Conservation (phyloP, 2,113 vertebrate species). For the Ceyx melanurus region DNA sequence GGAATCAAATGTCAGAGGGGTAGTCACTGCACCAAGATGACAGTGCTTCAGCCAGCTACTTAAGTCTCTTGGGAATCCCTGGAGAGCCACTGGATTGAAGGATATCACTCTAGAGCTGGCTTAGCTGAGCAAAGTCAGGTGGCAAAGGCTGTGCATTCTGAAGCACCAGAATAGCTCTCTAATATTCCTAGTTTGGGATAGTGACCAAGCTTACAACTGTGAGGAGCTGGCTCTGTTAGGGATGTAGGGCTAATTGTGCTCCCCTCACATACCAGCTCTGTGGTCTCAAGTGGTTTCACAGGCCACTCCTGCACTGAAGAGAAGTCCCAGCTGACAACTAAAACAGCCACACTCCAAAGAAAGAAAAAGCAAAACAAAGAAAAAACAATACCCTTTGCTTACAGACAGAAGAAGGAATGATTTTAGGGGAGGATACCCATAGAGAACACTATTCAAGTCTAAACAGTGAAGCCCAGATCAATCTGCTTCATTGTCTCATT, state of each 20-base stretch:
- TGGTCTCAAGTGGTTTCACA: background rate
- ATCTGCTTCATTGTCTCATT: no score
- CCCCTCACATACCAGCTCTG: background rate
- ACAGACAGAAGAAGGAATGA: background rate
- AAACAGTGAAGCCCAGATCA: no score
- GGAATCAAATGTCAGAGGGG: background rate
- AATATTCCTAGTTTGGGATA: background rate
- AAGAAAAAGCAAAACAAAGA: background rate
- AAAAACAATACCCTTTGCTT: no score
- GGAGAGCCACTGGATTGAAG: background rate
- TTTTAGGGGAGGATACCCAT: no score
- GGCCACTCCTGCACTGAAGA: rapidly evolving
- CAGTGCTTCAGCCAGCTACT: background rate
- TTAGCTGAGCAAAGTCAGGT: background rate
- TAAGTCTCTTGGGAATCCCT: background rate
- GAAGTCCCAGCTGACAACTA: rapidly evolving
- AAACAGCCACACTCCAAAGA: background rate
- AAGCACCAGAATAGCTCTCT: rapidly evolving
- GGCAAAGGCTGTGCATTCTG: background rate
- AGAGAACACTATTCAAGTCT: no score
- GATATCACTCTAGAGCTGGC: background rate
- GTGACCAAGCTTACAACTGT: background rate
- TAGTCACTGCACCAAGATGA: no score
- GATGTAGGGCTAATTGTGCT: background rate
- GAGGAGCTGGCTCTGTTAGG: background rate